Evolutionary conservation across 2,888 invertebrate species (phyloP), one percentile per base, ranked within the genome.

Genomic region (Linnaemya tessellans): DNA sequence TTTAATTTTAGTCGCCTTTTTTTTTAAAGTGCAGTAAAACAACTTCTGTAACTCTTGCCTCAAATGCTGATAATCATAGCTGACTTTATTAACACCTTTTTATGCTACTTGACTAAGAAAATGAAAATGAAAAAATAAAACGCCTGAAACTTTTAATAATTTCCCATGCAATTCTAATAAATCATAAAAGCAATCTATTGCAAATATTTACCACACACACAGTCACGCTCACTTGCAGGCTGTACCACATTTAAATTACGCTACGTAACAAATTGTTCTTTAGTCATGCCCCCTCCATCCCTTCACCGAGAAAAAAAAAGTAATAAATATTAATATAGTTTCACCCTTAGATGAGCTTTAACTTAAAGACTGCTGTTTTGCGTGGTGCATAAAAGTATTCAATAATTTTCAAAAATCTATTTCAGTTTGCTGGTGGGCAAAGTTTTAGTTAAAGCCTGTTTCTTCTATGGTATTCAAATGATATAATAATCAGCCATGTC

Each of bases 71-170:
- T 70, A 10, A 71, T 73, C 54, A 65, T 60, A 75, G 75, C 81
- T 81, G 80, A 80, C 74, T 81, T 75, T 80, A 73, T 74, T 71
- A 68, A 80, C 77, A 80, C 80, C 67, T 80, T 54, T 80, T 80
- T 80, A 74, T 46, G 77, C 43, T 43, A 38, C 46, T 80, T 79
- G 38, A 56, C 38, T 60, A 65, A 49, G 46, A 67, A 82, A 60
- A 71, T 49, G 30, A 20, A 74, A 68, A 65, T 68, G 64, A 81
- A 78, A 75, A 74, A 68, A 65, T 68, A 64, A 81, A 81, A 75
- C 49, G 82, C 82, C 85, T 79, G 79, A 74, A 82, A 85, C 43
- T 79, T 82, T 85, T 73, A 85, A 85, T 85, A 85, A 78, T 84
- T 82, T 65, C 75, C 10, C 25, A 80, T 75, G 78, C 82, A 79